phyloP scores from a whole-genome alignment of 2,113 vertebrate species.

The Hipposideros armiger region DNA sequence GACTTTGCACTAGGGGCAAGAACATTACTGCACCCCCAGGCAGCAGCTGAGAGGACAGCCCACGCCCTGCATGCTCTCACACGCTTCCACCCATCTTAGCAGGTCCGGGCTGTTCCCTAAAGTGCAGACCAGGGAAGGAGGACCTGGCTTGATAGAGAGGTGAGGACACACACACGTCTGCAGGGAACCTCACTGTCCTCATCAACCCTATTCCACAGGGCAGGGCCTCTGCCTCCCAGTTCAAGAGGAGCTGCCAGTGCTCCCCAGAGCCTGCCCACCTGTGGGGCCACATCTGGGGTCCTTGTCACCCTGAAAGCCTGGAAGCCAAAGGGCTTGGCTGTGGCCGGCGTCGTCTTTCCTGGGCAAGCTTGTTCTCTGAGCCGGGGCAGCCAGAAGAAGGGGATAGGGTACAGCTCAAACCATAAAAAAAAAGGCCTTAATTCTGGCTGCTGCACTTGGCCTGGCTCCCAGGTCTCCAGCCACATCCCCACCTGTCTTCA shows the following conservation, averaged over 20 bases:
- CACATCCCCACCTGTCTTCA: not conserved
- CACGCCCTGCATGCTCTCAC: accelerated
- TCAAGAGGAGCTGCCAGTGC: accelerated
- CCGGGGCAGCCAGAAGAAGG: not conserved
- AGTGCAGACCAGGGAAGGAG: not conserved
- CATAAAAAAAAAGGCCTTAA: not conserved
- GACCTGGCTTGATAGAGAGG: not conserved
- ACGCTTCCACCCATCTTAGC: too few species aligned
- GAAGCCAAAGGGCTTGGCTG: not conserved
- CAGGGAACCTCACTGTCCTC: accelerated
- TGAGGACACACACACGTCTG: accelerated
- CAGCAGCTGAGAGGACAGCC: too few species aligned
- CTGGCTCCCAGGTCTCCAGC: not conserved
- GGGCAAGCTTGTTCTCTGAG: not conserved
- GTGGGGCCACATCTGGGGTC: not conserved
- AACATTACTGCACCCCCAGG: accelerated
- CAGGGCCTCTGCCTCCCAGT: not conserved
- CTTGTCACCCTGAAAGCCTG: not conserved
- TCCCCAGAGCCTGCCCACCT: not conserved
- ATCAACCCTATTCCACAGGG: not conserved
- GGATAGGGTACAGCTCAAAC: accelerated
- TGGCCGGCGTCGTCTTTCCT: not conserved
- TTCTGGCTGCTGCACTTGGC: not conserved
- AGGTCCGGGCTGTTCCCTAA: not conserved
- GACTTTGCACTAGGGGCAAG: not conserved